Evolutionary conservation across 2,797 vertebrate genomes (phyloP), one percentile per base, ranked within the genome.

Genomic region (Manis pentadactyla): DNA sequence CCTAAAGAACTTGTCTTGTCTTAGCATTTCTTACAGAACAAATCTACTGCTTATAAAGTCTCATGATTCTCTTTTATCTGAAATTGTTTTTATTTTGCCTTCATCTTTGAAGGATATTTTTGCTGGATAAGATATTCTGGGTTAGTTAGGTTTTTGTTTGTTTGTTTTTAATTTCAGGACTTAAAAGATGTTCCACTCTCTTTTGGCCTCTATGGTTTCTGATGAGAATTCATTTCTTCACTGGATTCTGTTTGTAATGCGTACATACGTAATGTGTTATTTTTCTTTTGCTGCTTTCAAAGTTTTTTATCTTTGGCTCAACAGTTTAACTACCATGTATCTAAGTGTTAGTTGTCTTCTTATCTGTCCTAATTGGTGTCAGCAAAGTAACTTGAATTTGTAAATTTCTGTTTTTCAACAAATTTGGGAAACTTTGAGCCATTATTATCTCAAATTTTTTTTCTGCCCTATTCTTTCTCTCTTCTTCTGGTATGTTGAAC

Each of bases 381-480:
- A 81, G 82, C 25, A 96, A 84, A 74, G 14, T 27, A 27, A 85
- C 55, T 79, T 61, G 11, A 92, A 68, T 89, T 55, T 97, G 49
- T 89, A 85, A 59, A 90, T 90, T 90, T 95, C 31, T 81, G 29
- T 69, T 86, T 96, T 96, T 92, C 61, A 95, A 64, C 63, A 90
- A 31, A 83, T 85, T 93, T 74, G 39, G 71, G 37, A 61, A 93
- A 84, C 25, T 42, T 89, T 92, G 81, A 87, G 27, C 31, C 59
- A 63, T 46, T 79, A 57, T 23, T 64, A 46, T 18, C 74, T 91
- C 57, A 90, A 75, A 61, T 73, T 77, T 55, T 87, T 94, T 87
- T 57, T 39, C 31, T 69, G 15, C n/a, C 23, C 10, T 84, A 18
- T 46, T 57, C 31, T 57, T 88, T 90, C 64, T 82, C 51, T 68